phyloP scores from a whole-genome alignment of 2,797 vertebrate species.

The Molossus alvarezi region DNA sequence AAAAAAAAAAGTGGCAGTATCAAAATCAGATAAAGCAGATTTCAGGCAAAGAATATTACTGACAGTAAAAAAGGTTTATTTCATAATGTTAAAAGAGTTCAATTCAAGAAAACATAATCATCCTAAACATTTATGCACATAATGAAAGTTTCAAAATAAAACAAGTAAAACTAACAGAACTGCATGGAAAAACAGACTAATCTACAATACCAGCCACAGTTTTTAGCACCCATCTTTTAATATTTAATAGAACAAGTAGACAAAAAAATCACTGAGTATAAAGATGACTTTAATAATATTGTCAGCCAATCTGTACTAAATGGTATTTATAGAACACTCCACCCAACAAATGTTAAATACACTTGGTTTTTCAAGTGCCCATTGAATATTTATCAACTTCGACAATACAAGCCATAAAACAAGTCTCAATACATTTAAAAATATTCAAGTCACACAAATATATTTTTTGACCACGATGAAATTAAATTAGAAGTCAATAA shows the following conservation, averaged over 20 bases:
- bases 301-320: not conserved
- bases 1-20: not conserved
- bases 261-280: not conserved
- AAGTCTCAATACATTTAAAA: not conserved
- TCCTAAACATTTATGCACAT: not conserved
- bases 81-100: not conserved
- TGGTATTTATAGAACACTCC: not conserved
- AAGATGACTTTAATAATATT: not conserved
- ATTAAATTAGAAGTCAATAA: too few relatives aligned
- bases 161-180: not conserved
- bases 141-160: not conserved
- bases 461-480: too few relatives aligned
- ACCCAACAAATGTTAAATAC: not conserved
- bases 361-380: not conserved
- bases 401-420: not conserved
- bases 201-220: not conserved
- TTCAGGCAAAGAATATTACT: not conserved
- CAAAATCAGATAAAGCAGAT: not conserved
- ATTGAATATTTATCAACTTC: not conserved
- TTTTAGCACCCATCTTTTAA: not conserved
- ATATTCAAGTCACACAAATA: too few relatives aligned
- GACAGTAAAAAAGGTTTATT: not conserved
- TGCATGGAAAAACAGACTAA: not conserved
- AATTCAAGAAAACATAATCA: not conserved
- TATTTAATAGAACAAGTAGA: not conserved